Evolutionary conservation across 2,797 vertebrate species (phyloP).

Genomic region (Atherinosoma microstoma): DNA sequence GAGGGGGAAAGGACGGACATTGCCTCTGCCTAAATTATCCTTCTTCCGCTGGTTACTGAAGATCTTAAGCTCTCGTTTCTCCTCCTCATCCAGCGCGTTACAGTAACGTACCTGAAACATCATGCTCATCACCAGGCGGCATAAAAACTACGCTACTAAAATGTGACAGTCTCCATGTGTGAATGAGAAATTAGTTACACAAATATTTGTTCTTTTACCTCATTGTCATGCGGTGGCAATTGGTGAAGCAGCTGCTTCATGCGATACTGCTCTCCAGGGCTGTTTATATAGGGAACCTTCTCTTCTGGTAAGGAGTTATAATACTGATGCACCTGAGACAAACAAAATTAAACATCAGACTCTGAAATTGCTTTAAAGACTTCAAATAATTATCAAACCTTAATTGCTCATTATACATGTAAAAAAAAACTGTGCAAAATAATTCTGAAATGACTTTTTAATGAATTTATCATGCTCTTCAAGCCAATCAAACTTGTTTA

Average conservation of each 20-base stretch:
- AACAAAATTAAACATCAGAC: slow-evolving; percentile 16
- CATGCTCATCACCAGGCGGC: slow-evolving; percentile 14
- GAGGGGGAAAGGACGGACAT: slow-evolving; percentile 92
- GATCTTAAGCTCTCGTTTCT: slow-evolving; percentile 95
- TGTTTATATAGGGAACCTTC: slow-evolving; percentile 98
- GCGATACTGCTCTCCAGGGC: slow-evolving; percentile 94
- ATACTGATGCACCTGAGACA: slow-evolving; percentile 95
- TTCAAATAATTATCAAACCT: not conserved
- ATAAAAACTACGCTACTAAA: not conserved
- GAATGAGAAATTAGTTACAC: slow-evolving; percentile 6
- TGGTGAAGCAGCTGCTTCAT: slow-evolving; percentile 98
- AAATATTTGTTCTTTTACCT: slow-evolving; percentile 82
- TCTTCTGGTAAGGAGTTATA: slow-evolving; percentile 97
- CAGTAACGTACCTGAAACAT: slow-evolving; percentile 86
- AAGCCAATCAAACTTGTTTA: slow-evolving; percentile 13
- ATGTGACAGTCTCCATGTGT: not conserved
- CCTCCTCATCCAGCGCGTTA: slow-evolving; percentile 94
- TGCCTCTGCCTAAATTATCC: slow-evolving; percentile 95
- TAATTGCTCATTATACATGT: not conserved
- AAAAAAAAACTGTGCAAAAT: slow-evolving; percentile 17
- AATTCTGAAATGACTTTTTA: slow-evolving; percentile 35
- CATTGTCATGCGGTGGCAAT: slow-evolving; percentile 97
- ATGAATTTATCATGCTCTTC: slow-evolving; percentile 31
- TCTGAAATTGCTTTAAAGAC: not conserved
- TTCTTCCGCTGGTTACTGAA: slow-evolving; percentile 98